These are phyloP conservation scores for Limanda limanda DNA, from an alignment of 2,113 vertebrate species.

Conservation along the genomic window DNA sequence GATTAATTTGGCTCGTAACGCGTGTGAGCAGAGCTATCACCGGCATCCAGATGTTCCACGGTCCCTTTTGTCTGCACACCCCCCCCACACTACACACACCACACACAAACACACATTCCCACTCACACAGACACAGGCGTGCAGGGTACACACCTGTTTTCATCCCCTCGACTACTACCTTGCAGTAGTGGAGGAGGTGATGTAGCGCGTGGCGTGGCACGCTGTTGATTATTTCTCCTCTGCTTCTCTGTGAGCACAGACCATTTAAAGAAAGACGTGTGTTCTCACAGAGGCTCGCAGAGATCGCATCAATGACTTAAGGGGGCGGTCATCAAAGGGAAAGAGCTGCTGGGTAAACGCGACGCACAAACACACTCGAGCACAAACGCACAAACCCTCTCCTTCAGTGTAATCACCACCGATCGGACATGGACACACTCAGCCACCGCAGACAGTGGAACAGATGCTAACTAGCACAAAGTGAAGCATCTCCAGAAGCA, in stretches of 20 bases:
- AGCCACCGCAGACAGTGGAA: slow-evolving; percentile 8
- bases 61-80: slow-evolving; percentile 66
- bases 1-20: slow-evolving; percentile 81
- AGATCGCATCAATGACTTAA: slow-evolving; percentile 52
- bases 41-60: slow-evolving; percentile 82
- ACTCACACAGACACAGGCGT: slow-evolving; percentile 23
- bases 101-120: slow-evolving; percentile 18
- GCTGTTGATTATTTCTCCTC: slow-evolving; percentile 57
- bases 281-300: slow-evolving; percentile 38
- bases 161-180: slow-evolving; percentile 37
- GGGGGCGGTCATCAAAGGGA: slow-evolving; percentile 39
- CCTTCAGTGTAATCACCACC: slow-evolving; percentile 38
- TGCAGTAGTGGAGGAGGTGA: slow-evolving; percentile 52
- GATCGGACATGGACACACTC: slow-evolving; percentile 15
- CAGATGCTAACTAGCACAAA: slow-evolving; percentile 34
- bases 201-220: slow-evolving; percentile 33
- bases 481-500: slow-evolving; percentile 43
- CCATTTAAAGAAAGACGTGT: slow-evolving; percentile 49
- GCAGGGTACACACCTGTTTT: slow-evolving; percentile 56
- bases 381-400: slow-evolving; percentile 17
- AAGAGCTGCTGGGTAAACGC: slow-evolving; percentile 29
- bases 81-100: slow-evolving; percentile 1
- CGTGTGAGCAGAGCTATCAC: slow-evolving; percentile 77
- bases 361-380: slow-evolving; percentile 8
- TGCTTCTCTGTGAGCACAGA: slow-evolving; percentile 42